Evolutionary conservation across 2,888 invertebrate genomes (phyloP).

Genomic region (Amiota minor): DNA sequence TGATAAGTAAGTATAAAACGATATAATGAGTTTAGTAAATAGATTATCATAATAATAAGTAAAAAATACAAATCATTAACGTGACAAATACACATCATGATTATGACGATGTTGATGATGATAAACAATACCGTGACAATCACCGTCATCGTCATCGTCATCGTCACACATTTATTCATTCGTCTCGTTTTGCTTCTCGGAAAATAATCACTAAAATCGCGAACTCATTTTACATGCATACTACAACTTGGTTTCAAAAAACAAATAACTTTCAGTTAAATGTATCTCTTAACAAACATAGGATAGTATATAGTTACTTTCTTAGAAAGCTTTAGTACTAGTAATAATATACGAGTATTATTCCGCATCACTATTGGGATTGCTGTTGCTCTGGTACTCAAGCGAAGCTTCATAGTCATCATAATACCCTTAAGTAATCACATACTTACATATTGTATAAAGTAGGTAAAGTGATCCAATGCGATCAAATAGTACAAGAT

Average conservation of each 20-base stretch:
- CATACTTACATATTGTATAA: not conserved
- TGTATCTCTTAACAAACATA: no score
- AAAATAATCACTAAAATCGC: no score
- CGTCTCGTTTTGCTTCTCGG: no score
- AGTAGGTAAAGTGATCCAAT: constrained; percentile 21
- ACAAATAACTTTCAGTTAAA: no score
- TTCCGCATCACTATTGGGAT: not conserved
- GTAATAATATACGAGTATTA: no score
- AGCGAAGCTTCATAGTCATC: not conserved
- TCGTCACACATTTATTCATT: constrained; percentile 16
- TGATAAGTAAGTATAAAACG: no score
- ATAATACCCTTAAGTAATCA: not conserved
- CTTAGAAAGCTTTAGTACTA: constrained; percentile 11
- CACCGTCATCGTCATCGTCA: not conserved
- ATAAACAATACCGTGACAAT: constrained; percentile 16
- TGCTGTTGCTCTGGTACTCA: not conserved
- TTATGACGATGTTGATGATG: not conserved
- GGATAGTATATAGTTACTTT: not conserved
- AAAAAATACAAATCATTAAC: not conserved
- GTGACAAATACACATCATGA: not conserved
- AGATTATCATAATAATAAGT: not conserved
- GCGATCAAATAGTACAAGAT: no score
- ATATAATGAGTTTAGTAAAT: no score
- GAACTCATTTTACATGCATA: no score
- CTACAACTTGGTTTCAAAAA: not conserved